Conservation (phyloP, 2,113 vertebrate species). For the Rhinolophus ferrumequinum region DNA sequence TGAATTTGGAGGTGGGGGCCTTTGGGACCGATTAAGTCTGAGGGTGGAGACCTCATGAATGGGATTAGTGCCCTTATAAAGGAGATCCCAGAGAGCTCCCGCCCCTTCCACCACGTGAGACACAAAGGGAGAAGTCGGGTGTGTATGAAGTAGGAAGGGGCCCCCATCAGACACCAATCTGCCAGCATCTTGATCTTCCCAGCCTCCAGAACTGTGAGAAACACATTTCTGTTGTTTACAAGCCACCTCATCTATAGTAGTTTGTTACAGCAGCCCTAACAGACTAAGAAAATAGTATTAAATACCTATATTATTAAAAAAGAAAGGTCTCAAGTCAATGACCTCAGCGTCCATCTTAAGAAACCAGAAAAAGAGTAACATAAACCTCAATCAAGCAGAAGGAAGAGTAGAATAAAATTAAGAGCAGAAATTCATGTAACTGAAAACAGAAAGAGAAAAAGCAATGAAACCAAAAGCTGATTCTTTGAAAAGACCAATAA, state of each 20-base stretch:
- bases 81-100: neutral
- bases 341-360: neutral
- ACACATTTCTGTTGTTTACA: neutral
- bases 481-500: neutral
- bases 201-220: neutral
- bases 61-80: neutral
- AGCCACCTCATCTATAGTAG: neutral
- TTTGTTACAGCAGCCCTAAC: neutral
- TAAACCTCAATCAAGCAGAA: neutral
- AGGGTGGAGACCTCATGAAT: neutral
- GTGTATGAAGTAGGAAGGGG: neutral
- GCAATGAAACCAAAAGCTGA: neutral
- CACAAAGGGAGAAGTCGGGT: neutral
- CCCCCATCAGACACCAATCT: neutral
- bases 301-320: neutral
- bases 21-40: neutral
- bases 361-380: constrained; percentile 41
- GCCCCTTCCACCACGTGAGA: neutral
- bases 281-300: neutral
- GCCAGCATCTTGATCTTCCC: neutral
- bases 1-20: neutral
- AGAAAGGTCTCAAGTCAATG: neutral
- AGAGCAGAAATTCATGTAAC: neutral
- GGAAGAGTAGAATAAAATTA: neutral
- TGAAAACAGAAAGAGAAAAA: neutral